These are phyloP conservation scores for Scaptomyza hsui DNA, from an alignment of 1,140 invertebrate species.

Conservation along the genomic window DNA sequence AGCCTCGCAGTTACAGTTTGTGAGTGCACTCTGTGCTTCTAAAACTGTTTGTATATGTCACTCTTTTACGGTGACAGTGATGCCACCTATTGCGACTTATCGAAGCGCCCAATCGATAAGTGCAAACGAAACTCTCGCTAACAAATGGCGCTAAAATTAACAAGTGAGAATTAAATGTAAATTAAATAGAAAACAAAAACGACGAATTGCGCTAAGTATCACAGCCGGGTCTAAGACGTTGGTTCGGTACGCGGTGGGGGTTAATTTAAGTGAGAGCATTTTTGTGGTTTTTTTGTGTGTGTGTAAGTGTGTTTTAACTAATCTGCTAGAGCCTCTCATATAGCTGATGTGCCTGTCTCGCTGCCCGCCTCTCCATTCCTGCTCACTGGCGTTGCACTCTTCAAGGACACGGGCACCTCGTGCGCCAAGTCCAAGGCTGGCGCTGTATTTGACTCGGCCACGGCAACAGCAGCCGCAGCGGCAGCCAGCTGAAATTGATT, in stretches of 20 bases:
- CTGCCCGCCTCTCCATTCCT: constrained; percentile 50
- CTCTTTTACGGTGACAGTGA: constrained; percentile 19
- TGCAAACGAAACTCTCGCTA: constrained; percentile 28
- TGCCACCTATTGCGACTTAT: constrained; percentile 26
- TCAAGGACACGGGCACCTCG: constrained; percentile 48
- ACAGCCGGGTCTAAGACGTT: constrained; percentile 80
- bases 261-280: constrained; percentile 26
- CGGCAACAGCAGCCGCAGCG: constrained; percentile 69
- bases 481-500: constrained; percentile 83
- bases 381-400: constrained; percentile 44
- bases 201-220: constrained; percentile 80
- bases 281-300: constrained; percentile 25
- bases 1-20: constrained; percentile 68
- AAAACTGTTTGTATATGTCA: constrained; percentile 9
- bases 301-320: constrained; percentile 30
- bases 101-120: constrained; percentile 30
- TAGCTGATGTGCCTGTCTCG: constrained; percentile 30
- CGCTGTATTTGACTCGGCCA: constrained; percentile 51
- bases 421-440: constrained; percentile 51
- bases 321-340: constrained; percentile 34
- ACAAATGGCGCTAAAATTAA: constrained; percentile 44
- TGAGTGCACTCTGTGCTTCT: constrained; percentile 21
- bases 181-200: constrained; percentile 62
- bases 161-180: constrained; percentile 46
- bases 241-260: constrained; percentile 61